phyloP scores from a whole-genome alignment of 2,113 vertebrate genomes.

The Macrotus californicus region DNA sequence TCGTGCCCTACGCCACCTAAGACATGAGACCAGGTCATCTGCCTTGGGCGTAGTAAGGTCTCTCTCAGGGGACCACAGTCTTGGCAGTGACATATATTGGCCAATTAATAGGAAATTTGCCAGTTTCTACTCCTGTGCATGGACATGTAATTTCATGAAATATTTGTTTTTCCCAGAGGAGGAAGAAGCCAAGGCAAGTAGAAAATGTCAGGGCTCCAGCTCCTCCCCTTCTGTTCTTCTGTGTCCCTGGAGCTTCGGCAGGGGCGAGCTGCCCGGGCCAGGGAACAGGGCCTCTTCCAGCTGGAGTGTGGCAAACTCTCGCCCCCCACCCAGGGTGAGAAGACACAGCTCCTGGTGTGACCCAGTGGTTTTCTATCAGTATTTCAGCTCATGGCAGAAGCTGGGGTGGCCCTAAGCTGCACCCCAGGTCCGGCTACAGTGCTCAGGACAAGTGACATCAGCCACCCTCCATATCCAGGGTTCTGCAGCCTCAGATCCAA shows the following conservation, averaged over 20 bases:
- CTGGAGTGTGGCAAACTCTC: not conserved
- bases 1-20: not conserved
- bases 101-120: not conserved
- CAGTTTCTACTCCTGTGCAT: not conserved
- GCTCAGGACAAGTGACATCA: not conserved
- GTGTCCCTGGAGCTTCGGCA: not conserved
- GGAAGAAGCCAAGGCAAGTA: not conserved
- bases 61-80: not conserved
- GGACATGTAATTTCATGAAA: not conserved
- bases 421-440: not conserved
- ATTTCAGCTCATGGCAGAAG: not conserved
- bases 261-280: not conserved
- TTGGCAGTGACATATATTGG: not conserved
- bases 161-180: not conserved
- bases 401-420: not conserved
- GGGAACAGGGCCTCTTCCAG: not conserved
- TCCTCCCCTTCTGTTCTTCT: not conserved
- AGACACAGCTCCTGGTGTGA: not conserved
- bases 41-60: not conserved
- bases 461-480: not conserved
- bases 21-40: fast-evolving
- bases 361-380: too few relatives aligned
- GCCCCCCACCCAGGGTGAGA: fast-evolving
- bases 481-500: not conserved
- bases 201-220: not conserved